phyloP scores from a whole-genome alignment of 2,888 invertebrate species.

The Amiota minor region DNA sequence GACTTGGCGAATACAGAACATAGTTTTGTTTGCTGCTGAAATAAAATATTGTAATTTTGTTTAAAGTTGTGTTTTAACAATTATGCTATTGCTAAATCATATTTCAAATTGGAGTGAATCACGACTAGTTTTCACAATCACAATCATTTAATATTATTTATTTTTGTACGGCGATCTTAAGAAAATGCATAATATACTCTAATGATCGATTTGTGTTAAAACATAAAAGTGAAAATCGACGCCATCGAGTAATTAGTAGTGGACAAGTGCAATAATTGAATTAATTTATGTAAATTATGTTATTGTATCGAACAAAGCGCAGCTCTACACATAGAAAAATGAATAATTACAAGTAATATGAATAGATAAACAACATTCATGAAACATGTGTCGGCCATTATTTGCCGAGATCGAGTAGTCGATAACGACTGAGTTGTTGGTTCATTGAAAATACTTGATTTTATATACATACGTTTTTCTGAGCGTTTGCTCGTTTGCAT shows the following conservation, averaged over 20 bases:
- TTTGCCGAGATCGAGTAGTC: slow-evolving; percentile 1
- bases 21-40: too few relatives aligned
- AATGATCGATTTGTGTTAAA: slow-evolving; percentile 53
- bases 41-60: too few relatives aligned
- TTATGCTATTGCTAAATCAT: too few relatives aligned
- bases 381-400: slow-evolving; percentile 22
- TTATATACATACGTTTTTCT: slow-evolving; percentile 35
- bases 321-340: neutral
- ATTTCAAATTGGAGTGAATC: too few relatives aligned
- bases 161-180: neutral
- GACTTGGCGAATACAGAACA: too few relatives aligned
- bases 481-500: slow-evolving; percentile 50
- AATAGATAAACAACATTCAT: neutral
- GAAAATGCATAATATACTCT: slow-evolving; percentile 63
- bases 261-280: slow-evolving; percentile 53
- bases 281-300: slow-evolving; percentile 57
- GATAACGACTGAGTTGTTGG: slow-evolving; percentile 1
- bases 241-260: slow-evolving; percentile 35
- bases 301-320: slow-evolving; percentile 24
- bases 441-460: neutral
- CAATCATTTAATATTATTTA: too few relatives aligned
- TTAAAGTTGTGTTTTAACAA: too few relatives aligned
- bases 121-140: too few relatives aligned
- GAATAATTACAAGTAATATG: too few relatives aligned
- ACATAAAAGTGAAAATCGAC: slow-evolving; percentile 43